Evolutionary conservation across 2,113 vertebrate species (phyloP), one percentile per base, ranked within the genome.

Genomic region (Corythornis cristatus): DNA sequence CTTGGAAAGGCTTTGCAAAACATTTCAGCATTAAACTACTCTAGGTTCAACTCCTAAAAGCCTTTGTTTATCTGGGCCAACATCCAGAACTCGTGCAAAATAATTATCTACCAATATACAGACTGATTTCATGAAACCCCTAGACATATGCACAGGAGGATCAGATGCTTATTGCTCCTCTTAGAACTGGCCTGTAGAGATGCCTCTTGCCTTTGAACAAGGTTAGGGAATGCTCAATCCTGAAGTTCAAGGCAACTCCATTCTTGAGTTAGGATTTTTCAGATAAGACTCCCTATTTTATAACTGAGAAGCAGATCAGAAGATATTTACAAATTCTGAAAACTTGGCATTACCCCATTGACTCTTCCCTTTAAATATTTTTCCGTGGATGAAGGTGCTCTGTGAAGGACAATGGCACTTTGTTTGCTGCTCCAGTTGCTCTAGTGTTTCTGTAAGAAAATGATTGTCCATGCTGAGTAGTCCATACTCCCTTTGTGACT

Each of bases 31-130:
- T 92, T 83, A 90, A 94, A 92, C 72, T 70, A 66, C 74, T 37
- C n/a, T 67, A 82, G 13, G 62, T 93, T 86, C 0, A 0, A 76
- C 64, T 88, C 45, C 43, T 91, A 86, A 94, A 83, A 62, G 64
- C 31, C 60, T 95, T 89, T 88, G 67, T 93, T 95, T 93, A 70
- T 91, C 51, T 91, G 51, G 95, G 95, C 75, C 65, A 86, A 86
- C 51, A 70, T 93, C 88, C 92, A 96, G 82, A 89, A 91, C 60
- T 71, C 15, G 8, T 90, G 88, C 58, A 86, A 95, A 96, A 93
- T 93, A 95, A 96, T 96, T 90, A 96, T 68, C 83, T 94, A 76
- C 88, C 77, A 79, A 90, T 50, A 86, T 57, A 88, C 45, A 89
- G 62, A 76, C 25, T 82, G 57, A 76, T 94, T 93, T 94, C 45